Evolutionary conservation across 2,113 vertebrate species (phyloP).

Genomic region (Pristiophorus japonicus): DNA sequence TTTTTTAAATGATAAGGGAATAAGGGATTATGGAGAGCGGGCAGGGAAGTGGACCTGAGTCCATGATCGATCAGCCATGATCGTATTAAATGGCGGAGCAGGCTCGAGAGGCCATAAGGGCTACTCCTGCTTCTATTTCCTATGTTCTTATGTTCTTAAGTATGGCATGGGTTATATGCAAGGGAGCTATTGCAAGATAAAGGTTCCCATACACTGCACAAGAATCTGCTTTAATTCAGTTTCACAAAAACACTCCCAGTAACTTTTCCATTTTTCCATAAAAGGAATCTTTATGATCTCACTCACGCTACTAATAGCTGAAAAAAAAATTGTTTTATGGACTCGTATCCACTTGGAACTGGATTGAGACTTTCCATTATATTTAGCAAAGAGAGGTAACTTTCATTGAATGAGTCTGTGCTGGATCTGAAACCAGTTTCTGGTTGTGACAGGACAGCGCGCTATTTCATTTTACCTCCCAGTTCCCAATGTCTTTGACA

Average conservation of each 20-base stretch:
- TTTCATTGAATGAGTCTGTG: background rate
- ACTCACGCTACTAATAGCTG: background rate
- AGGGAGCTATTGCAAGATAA: background rate
- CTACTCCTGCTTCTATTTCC: no score
- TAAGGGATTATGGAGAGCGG: no score
- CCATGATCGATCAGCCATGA: no score
- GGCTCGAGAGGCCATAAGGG: no score
- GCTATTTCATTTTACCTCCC: background rate
- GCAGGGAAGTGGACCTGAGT: no score
- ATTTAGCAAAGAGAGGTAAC: background rate
- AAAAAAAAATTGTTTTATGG: background rate
- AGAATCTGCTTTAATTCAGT: background rate
- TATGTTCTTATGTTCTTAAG: no score
- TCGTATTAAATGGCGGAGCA: no score
- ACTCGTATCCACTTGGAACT: background rate
- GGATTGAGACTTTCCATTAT: background rate
- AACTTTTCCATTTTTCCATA: background rate
- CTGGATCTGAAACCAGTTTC: background rate
- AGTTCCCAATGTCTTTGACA: background rate
- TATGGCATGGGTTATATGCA: background rate
- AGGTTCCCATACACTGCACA: background rate
- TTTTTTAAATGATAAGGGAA: no score
- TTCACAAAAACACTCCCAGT: background rate
- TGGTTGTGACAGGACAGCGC: background rate
- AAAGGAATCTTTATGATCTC: background rate